phyloP scores from a whole-genome alignment of 2,797 vertebrate species.

The Parauchenoglanis ngamensis region DNA sequence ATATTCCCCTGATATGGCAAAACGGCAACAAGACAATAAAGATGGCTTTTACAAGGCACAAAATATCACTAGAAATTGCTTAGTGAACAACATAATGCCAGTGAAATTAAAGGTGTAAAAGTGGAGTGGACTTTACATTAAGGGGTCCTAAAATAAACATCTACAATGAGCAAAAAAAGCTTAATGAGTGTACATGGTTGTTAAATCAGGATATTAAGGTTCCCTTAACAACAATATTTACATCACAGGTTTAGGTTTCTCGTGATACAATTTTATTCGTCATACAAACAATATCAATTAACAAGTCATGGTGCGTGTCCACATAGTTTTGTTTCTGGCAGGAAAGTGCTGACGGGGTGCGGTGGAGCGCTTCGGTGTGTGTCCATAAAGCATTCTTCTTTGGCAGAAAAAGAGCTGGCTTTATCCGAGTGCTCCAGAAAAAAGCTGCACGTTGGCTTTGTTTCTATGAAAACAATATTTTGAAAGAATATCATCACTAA shows the following conservation, averaged over 20 bases:
- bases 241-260: background rate
- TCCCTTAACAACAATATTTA: background rate
- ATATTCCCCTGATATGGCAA: conserved; percentile 9
- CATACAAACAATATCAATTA: background rate
- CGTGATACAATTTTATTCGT: background rate
- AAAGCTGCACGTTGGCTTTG: no score
- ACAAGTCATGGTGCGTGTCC: background rate
- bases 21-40: background rate
- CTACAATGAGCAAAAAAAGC: background rate
- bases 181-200: background rate
- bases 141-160: background rate
- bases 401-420: no score
- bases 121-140: background rate
- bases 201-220: background rate
- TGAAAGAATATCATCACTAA: no score
- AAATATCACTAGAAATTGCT: background rate
- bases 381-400: no score
- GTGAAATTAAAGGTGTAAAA: conserved; percentile 2
- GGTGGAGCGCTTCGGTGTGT: no score
- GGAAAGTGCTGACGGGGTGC: no score
- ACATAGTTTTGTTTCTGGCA: no score
- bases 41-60: background rate
- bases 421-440: no score
- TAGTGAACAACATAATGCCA: background rate
- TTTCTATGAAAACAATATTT: no score